A percentile compares a stretch with the other conserved stretches of the same genome.
These are phyloP conservation scores for Sebastes taczanowskii DNA, from an alignment of 2,797 vertebrate genomes.

Conservation along the genomic window DNA sequence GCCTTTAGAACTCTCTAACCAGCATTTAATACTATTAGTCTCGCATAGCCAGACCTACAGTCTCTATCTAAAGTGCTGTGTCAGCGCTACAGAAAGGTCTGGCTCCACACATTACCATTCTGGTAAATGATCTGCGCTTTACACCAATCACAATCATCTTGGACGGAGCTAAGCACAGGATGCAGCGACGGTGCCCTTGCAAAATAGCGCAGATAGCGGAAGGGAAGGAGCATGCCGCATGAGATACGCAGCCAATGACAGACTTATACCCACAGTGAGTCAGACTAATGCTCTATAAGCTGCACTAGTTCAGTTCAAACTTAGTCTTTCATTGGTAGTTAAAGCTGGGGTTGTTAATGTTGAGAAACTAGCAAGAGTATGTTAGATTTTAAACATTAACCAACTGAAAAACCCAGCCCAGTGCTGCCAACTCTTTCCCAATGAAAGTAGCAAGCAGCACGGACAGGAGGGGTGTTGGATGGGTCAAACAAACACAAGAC, in stretches of 20 bases:
- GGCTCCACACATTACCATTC: background rate
- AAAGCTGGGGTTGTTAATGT: background rate
- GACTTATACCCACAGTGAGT: background rate
- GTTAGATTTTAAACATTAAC: too few relatives aligned
- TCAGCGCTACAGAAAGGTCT: background rate
- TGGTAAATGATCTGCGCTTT: background rate
- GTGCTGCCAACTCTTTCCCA: background rate
- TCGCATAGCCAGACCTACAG: background rate
- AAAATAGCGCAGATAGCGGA: background rate
- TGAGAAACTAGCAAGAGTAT: too few relatives aligned
- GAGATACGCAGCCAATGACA: background rate
- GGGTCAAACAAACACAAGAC: too few relatives aligned
- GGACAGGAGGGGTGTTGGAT: too few relatives aligned
- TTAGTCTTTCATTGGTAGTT: slow-evolving; percentile 3
- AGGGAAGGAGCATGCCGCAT: background rate
- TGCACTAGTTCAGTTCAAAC: background rate
- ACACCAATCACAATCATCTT: background rate
- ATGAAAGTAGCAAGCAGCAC: background rate
- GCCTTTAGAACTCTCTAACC: slow-evolving; percentile 1
- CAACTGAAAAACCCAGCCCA: too few relatives aligned
- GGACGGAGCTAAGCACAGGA: background rate
- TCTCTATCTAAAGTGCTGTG: background rate
- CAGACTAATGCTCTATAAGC: background rate
- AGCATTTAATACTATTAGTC: slow-evolving; percentile 10
- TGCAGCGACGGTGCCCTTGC: background rate